Evolutionary conservation across 2,797 vertebrate genomes (phyloP).

Genomic region (Sebastes reedi): DNA sequence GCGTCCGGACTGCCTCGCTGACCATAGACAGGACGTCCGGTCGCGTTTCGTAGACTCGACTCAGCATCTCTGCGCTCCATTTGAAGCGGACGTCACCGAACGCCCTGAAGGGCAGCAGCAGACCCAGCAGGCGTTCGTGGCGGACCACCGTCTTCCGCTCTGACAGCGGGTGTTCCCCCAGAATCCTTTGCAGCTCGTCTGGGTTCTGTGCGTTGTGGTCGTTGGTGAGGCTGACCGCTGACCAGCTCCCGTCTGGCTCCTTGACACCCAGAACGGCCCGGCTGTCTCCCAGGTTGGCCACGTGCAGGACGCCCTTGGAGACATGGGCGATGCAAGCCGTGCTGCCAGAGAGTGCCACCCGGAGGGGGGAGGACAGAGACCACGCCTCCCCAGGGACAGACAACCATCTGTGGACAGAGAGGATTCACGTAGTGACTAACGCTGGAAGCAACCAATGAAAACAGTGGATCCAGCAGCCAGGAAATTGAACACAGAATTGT

Average conservation of each 20-base stretch:
- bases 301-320: constrained; percentile 59
- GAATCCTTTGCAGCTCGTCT: constrained; percentile 68
- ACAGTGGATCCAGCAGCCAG: background rate
- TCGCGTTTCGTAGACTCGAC: constrained; percentile 52
- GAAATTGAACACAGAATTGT: background rate
- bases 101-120: constrained; percentile 76
- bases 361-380: constrained; percentile 60
- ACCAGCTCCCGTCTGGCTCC: constrained; percentile 61
- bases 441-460: background rate
- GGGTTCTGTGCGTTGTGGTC: constrained; percentile 79
- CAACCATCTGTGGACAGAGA: constrained; percentile 37
- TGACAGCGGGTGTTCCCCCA: constrained; percentile 61
- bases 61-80: constrained; percentile 72
- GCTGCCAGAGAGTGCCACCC: constrained; percentile 73
- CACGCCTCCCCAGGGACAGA: constrained; percentile 35
- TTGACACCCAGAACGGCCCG: constrained; percentile 75
- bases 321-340: constrained; percentile 73
- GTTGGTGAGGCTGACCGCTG: constrained; percentile 61
- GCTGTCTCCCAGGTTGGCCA: constrained; percentile 78
- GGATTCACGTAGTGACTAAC: background rate
- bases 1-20: constrained; percentile 35
- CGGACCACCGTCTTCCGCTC: constrained; percentile 69
- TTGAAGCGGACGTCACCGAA: constrained; percentile 78
- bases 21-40: constrained; percentile 34
- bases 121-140: constrained; percentile 74